A percentile compares a stretch with the other conserved stretches of the same genome.
phyloP scores from a whole-genome alignment of 2,113 vertebrate genomes.

The Ctenomys sociabilis region DNA sequence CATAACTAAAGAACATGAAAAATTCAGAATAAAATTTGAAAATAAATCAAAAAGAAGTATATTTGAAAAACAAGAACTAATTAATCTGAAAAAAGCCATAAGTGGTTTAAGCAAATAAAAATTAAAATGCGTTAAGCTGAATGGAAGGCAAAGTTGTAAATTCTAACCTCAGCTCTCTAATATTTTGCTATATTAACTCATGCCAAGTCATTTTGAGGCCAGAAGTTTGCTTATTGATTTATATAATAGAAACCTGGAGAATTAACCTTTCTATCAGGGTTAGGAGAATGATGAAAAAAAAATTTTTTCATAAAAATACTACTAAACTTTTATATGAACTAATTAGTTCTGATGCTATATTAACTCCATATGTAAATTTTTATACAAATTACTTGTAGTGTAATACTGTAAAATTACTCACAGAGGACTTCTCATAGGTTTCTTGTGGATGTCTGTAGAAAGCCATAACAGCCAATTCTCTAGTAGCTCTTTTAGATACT shows the following conservation, averaged over 20 bases:
- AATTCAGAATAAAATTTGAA: conserved; percentile 37
- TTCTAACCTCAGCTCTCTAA: conserved; percentile 25
- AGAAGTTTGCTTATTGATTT: conserved; percentile 31
- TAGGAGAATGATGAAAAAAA: conserved; percentile 18
- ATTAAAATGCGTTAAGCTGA: conserved; percentile 42
- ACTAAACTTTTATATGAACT: conserved; percentile 41
- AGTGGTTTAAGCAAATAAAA: conserved; percentile 6
- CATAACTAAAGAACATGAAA: not conserved
- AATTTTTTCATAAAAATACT: conserved; percentile 9
- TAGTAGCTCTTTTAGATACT: conserved; percentile 92
- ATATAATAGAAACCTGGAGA: conserved; percentile 31
- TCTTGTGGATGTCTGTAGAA: conserved; percentile 83
- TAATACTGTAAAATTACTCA: conserved; percentile 79
- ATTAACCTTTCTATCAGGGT: conserved; percentile 20
- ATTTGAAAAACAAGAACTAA: not conserved
- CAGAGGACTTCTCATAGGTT: conserved; percentile 68
- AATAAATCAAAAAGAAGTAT: not conserved
- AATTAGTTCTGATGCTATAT: conserved; percentile 11
- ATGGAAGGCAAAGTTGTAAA: conserved; percentile 38
- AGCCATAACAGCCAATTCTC: conserved; percentile 94
- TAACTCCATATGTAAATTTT: conserved; percentile 20
- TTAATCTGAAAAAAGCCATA: conserved; percentile 19
- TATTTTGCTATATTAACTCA: conserved; percentile 52
- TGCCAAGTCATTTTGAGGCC: not conserved
- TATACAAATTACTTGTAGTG: not conserved